Evolutionary conservation across 2,888 invertebrate genomes (phyloP).

Genomic region (Subacronicta megacephala): DNA sequence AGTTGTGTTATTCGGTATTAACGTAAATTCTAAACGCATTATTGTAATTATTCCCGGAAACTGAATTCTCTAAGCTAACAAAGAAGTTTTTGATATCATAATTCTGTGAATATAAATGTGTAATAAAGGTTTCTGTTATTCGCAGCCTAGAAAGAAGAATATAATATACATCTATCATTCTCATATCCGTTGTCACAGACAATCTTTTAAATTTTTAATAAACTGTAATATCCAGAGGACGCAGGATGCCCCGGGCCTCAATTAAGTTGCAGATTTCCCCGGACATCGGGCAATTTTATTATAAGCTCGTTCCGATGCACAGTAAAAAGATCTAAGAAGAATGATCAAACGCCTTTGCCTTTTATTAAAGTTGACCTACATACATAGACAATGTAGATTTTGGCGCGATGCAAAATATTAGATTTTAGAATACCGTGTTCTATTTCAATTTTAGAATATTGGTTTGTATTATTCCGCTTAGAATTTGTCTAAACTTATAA

Average conservation of each 20-base stretch:
- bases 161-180: too few relatives aligned
- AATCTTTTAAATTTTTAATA: conserved; percentile 37
- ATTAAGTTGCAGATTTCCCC: conserved; percentile 59
- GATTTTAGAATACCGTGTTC: conserved; percentile 16
- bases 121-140: too few relatives aligned
- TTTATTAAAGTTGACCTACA: conserved; percentile 46
- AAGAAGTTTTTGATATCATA: too few relatives aligned
- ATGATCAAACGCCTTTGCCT: conserved; percentile 42
- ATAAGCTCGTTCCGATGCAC: conserved; percentile 43
- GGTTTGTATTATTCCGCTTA: background rate
- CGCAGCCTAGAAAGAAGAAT: too few relatives aligned
- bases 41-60: too few relatives aligned
- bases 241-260: conserved; percentile 40
- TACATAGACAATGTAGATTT: conserved; percentile 29
- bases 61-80: too few relatives aligned
- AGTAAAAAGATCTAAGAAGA: conserved; percentile 38
- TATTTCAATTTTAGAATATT: background rate
- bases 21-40: too few relatives aligned
- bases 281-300: conserved; percentile 50
- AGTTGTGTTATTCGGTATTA: too few relatives aligned
- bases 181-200: background rate
- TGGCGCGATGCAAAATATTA: conserved; percentile 13
- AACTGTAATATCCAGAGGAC: conserved; percentile 8
- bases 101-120: too few relatives aligned
- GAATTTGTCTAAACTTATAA: too few relatives aligned